Evolutionary conservation across 2,888 invertebrate species (phyloP).

Genomic region (Drosophila cracens): DNA sequence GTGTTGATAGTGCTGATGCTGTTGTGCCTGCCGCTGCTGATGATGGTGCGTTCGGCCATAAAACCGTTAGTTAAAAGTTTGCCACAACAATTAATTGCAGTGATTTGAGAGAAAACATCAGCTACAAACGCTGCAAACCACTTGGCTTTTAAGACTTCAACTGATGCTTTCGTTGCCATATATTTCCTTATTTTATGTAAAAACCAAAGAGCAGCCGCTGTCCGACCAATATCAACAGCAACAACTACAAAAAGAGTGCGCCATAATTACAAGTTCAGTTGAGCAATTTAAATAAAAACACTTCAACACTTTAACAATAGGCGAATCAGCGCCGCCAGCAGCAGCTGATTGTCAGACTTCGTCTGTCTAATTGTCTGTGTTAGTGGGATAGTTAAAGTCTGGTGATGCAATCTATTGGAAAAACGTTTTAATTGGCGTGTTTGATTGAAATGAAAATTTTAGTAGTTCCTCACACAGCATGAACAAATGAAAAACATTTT

Average conservation of each 20-base stretch:
- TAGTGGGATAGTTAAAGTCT: constrained; percentile 40
- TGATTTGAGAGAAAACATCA: constrained; percentile 58
- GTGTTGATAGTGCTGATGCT: constrained; percentile 16
- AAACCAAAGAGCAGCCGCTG: constrained; percentile 41
- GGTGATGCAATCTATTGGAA: constrained; percentile 75
- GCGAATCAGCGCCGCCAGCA: constrained; percentile 44
- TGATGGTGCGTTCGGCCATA: constrained; percentile 54
- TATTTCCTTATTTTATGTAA: constrained; percentile 67
- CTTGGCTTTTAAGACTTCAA: constrained; percentile 57
- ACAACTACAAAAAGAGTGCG: constrained; percentile 39
- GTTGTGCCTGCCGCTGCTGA: constrained; percentile 22
- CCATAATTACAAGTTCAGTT: constrained; percentile 79
- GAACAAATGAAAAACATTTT: constrained; percentile 12
- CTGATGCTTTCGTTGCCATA: constrained; percentile 31
- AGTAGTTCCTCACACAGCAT: constrained; percentile 34
- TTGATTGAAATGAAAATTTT: constrained; percentile 38
- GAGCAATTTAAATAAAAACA: constrained; percentile 79
- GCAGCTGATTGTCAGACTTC: constrained; percentile 40
- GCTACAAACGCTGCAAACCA: constrained; percentile 53
- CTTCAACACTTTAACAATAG: constrained; percentile 77
- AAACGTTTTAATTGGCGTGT: constrained; percentile 52
- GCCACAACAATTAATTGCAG: constrained; percentile 72
- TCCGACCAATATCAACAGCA: constrained; percentile 33
- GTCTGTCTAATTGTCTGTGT: constrained; percentile 23
- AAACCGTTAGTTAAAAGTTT: constrained; percentile 75